phyloP scores from a whole-genome alignment of 2,113 vertebrate genomes.

The Notothenia coriiceps region DNA sequence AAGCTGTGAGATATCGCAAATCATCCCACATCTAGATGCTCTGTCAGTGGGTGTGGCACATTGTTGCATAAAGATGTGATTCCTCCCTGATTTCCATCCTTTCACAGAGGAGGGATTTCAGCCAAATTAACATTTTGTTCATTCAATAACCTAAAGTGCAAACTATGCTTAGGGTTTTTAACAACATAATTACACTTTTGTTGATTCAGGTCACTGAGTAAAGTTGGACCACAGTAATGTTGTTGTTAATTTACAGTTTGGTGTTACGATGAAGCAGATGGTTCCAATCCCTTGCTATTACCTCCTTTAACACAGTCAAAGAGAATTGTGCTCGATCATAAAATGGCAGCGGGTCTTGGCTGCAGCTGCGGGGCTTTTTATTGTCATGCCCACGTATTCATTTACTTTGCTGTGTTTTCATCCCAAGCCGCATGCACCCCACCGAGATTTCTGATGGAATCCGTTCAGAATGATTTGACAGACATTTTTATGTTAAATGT shows the following conservation, averaged over 20 bases:
- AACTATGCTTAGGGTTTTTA: neutral
- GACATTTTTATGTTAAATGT: slow-evolving; percentile 36
- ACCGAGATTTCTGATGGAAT: slow-evolving; percentile 2
- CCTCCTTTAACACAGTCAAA: slow-evolving; percentile 67
- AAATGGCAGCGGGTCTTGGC: slow-evolving; percentile 67
- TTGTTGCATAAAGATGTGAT: slow-evolving; percentile 14
- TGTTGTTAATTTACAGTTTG: slow-evolving; percentile 48
- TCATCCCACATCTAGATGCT: slow-evolving; percentile 28
- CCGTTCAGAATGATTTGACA: slow-evolving; percentile 17
- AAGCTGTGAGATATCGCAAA: slow-evolving; percentile 43
- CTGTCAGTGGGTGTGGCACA: slow-evolving; percentile 55
- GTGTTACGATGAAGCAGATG: slow-evolving; percentile 66
- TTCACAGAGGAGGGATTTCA: slow-evolving; percentile 4
- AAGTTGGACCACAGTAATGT: slow-evolving; percentile 32
- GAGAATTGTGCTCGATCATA: slow-evolving; percentile 65
- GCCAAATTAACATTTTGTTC: slow-evolving; percentile 1
- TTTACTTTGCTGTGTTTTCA: slow-evolving; percentile 48
- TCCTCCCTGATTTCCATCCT: slow-evolving; percentile 18
- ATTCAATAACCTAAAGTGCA: slow-evolving; percentile 13
- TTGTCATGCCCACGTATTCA: slow-evolving; percentile 53
- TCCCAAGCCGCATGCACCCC: slow-evolving; percentile 3
- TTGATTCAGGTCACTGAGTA: slow-evolving; percentile 29
- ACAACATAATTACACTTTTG: slow-evolving; percentile 20
- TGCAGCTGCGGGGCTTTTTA: slow-evolving; percentile 53
- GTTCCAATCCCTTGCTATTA: slow-evolving; percentile 62